phyloP scores from a whole-genome alignment of 2,113 vertebrate genomes.

The Calyptomena viridis region DNA sequence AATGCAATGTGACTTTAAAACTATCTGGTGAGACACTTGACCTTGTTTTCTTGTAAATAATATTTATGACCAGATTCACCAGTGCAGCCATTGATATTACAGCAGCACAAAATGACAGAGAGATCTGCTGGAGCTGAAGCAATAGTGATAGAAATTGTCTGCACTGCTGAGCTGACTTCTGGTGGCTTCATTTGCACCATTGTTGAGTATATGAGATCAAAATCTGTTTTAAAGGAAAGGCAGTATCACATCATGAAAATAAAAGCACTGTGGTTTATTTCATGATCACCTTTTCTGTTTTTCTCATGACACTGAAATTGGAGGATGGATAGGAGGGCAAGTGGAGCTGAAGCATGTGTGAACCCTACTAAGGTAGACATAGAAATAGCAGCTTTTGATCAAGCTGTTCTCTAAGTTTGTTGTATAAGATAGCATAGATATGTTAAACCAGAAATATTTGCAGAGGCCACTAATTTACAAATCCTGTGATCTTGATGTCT shows the following conservation, averaged over 20 bases:
- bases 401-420: background rate
- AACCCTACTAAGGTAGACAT: background rate
- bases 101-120: background rate
- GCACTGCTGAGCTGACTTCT: background rate
- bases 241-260: background rate
- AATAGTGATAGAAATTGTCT: background rate
- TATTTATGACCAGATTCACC: background rate
- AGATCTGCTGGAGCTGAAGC: background rate
- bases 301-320: background rate
- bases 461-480: background rate
- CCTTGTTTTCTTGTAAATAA: background rate
- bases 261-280: background rate
- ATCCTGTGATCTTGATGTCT: background rate
- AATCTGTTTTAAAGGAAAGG: background rate
- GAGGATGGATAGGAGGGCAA: background rate
- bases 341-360: background rate
- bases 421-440: background rate
- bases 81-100: background rate
- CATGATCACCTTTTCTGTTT: background rate
- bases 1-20: background rate
- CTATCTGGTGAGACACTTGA: background rate
- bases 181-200: background rate
- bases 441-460: background rate
- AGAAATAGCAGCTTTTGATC: background rate
- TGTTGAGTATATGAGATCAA: background rate